A percentile compares a stretch with the other conserved stretches of the same genome.
Conservation (phyloP, 2,888 invertebrate genomes). For the Calameuta pallipes region DNA sequence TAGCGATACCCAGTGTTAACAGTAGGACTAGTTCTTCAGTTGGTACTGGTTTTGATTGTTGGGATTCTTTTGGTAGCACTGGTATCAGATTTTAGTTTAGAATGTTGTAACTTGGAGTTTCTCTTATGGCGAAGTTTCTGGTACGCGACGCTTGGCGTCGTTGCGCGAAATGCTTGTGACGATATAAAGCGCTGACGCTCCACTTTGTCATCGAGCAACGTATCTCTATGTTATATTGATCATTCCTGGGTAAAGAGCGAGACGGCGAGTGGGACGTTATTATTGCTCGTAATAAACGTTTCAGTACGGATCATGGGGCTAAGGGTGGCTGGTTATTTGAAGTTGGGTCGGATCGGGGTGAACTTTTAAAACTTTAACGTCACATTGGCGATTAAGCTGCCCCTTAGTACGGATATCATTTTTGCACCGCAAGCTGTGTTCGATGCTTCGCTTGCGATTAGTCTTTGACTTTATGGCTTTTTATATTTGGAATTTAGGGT, state of each 20-base stretch:
- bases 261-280: constrained; percentile 15
- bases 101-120: background rate
- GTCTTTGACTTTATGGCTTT: constrained; percentile 17
- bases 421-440: constrained; percentile 20
- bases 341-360: background rate
- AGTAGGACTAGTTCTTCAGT: background rate
- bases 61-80: background rate
- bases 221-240: constrained; percentile 43
- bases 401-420: constrained; percentile 22
- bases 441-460: constrained; percentile 14
- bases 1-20: background rate
- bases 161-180: background rate
- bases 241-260: constrained; percentile 24
- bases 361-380: constrained; percentile 21
- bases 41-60: background rate
- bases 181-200: constrained; percentile 52
- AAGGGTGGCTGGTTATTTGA: background rate
- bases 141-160: background rate
- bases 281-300: constrained; percentile 35
- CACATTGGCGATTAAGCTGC: constrained; percentile 19
- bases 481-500: background rate
- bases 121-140: background rate
- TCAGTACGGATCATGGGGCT: background rate
- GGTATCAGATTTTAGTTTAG: background rate
- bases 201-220: constrained; percentile 36